Conservation (phyloP, 2,888 invertebrate species). For the Cosmorhoe ocellata region DNA sequence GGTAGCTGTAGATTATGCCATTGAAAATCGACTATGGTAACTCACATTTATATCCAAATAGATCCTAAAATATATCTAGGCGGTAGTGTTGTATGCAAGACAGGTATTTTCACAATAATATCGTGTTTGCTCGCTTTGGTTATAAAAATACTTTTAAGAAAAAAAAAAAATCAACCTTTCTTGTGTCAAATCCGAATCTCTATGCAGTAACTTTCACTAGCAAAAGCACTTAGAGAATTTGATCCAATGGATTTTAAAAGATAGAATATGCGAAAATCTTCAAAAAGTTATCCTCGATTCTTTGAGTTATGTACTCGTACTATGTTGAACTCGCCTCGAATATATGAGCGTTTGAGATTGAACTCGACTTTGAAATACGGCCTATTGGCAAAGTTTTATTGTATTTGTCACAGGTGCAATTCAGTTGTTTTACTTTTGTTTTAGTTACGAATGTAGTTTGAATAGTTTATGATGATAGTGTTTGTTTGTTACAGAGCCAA, state of each 20-base stretch:
- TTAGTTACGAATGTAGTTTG: conserved; percentile 40
- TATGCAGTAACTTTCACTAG: conserved; percentile 7
- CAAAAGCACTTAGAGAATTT: conserved; percentile 18
- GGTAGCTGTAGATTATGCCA: too few relatives aligned
- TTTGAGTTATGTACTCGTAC: conserved; percentile 68
- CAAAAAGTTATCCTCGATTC: conserved; percentile 70
- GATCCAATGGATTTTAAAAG: conserved; percentile 29
- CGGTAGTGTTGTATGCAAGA: too few relatives aligned
- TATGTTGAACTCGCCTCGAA: conserved; percentile 64
- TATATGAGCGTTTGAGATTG: conserved; percentile 78
- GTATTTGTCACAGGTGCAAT: conserved; percentile 74
- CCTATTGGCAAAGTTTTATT: conserved; percentile 81
- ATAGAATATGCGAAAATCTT: conserved; percentile 65
- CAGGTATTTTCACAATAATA: too few relatives aligned
- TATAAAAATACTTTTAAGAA: too few relatives aligned
- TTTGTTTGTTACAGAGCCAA: conserved; percentile 22
- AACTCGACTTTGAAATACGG: conserved; percentile 77
- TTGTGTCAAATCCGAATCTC: conserved; percentile 3
- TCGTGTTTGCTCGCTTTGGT: too few relatives aligned
- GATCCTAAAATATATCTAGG: too few relatives aligned
- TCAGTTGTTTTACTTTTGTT: conserved; percentile 58
- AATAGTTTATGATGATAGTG: conserved; percentile 29
- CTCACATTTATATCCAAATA: too few relatives aligned
- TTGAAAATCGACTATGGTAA: too few relatives aligned
- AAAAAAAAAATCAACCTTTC: too few relatives aligned